Percentiles rank a stretch among this genome's conserved stretches.
Conservation (phyloP, 1,140 invertebrate genomes). For the Zaprionus kolodkinae region DNA sequence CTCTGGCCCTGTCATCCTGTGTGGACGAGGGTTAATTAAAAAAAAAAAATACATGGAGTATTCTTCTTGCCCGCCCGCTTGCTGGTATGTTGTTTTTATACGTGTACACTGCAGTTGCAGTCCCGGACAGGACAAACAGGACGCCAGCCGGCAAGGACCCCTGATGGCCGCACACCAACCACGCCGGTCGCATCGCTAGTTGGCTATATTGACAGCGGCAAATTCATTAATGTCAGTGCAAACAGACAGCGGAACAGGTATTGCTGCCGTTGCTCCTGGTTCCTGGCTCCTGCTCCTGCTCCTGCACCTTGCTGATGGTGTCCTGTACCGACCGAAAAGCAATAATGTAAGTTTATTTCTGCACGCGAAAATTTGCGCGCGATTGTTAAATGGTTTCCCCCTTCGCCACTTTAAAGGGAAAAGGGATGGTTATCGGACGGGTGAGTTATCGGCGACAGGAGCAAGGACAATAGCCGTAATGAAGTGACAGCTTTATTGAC, state of each 20-base stretch:
- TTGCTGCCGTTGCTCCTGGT: constrained; percentile 21
- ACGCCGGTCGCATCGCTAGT: constrained; percentile 33
- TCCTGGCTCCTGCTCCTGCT: neutral
- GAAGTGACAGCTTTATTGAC: constrained; percentile 82
- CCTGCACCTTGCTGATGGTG: neutral
- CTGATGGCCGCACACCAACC: constrained; percentile 13
- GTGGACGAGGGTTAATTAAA: too few species aligned
- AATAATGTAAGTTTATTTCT: constrained; percentile 76
- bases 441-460: constrained; percentile 67
- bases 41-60: constrained; percentile 49
- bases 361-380: constrained; percentile 56
- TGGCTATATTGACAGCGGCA: constrained; percentile 79
- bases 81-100: constrained; percentile 75
- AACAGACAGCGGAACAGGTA: constrained; percentile 45
- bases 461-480: constrained; percentile 72
- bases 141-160: constrained; percentile 13
- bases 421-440: neutral
- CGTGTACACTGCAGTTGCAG: constrained; percentile 10
- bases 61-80: constrained; percentile 23
- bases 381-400: constrained; percentile 70
- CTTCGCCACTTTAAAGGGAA: neutral
- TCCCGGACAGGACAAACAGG: constrained; percentile 1
- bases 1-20: constrained; percentile 59
- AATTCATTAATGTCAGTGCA: constrained; percentile 78
- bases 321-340: constrained; percentile 39